Conservation (phyloP, 2,797 vertebrate species). For the Apodemus agrarius region DNA sequence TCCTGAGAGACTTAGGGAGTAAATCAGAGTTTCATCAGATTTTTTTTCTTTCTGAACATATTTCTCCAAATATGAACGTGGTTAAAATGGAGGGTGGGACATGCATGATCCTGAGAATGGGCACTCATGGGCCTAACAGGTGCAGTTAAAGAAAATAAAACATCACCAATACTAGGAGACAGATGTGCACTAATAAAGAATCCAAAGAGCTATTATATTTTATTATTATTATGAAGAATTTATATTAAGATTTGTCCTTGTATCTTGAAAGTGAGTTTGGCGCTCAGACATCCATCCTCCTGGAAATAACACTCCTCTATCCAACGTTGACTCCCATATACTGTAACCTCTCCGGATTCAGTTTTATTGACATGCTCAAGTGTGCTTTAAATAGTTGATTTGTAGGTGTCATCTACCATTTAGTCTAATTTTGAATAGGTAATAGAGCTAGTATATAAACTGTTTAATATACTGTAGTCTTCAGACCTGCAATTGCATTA, state of each 20-base stretch:
- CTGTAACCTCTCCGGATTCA: background rate
- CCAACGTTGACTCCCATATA: background rate
- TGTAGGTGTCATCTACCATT: background rate
- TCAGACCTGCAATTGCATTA: background rate
- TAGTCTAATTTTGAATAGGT: background rate
- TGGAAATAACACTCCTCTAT: background rate
- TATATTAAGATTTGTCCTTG: background rate
- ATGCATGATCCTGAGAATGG: background rate
- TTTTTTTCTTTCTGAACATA: background rate
- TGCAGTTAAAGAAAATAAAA: background rate
- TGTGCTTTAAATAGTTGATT: background rate
- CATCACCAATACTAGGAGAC: background rate
- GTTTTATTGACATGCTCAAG: background rate
- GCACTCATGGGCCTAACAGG: background rate
- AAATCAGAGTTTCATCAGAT: background rate
- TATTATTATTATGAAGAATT: background rate
- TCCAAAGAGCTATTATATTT: background rate
- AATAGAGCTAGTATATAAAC: background rate
- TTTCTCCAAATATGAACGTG: background rate
- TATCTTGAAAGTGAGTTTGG: background rate
- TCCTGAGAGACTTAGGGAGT: background rate
- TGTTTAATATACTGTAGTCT: background rate
- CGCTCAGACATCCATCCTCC: background rate
- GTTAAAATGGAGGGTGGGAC: background rate
- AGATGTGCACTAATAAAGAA: background rate